These are phyloP conservation scores for Macrotus californicus DNA, from an alignment of 2,113 vertebrate genomes.

Conservation along the genomic window DNA sequence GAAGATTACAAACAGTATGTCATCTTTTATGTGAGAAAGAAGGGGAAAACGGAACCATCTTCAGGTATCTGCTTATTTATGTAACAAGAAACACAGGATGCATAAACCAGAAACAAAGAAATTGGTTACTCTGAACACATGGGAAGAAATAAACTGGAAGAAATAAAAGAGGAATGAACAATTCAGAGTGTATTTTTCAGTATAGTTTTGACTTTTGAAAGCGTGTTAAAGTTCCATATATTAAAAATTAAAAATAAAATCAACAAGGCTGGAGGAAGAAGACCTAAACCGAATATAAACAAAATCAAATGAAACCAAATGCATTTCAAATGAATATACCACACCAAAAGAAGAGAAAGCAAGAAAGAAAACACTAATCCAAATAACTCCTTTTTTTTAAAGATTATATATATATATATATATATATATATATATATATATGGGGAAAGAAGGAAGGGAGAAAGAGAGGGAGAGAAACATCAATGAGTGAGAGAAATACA, in stretches of 20 bases:
- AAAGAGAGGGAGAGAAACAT: too few species aligned
- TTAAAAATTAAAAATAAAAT: not conserved
- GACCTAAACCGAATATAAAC: not conserved
- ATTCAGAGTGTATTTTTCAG: not conserved
- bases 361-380: not conserved
- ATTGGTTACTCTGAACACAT: not conserved
- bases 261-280: not conserved
- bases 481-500: too few species aligned
- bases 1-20: slow-evolving; percentile 25
- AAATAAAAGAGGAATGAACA: not conserved
- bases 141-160: not conserved
- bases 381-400: not conserved
- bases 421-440: too few species aligned
- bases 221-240: not conserved
- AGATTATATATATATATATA: too few species aligned
- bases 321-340: not conserved
- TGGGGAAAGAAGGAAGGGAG: too few species aligned
- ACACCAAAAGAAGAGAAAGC: not conserved
- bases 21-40: slow-evolving; percentile 30
- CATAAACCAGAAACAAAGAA: slow-evolving; percentile 37
- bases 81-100: not conserved
- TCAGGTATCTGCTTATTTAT: slow-evolving; percentile 29
- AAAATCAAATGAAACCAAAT: slow-evolving; percentile 23
- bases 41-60: not conserved
- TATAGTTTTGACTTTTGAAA: not conserved